A percentile compares a stretch with the other conserved stretches of the same genome.
Evolutionary conservation across 2,113 vertebrate species (phyloP).

Genomic region (Lynx canadensis): DNA sequence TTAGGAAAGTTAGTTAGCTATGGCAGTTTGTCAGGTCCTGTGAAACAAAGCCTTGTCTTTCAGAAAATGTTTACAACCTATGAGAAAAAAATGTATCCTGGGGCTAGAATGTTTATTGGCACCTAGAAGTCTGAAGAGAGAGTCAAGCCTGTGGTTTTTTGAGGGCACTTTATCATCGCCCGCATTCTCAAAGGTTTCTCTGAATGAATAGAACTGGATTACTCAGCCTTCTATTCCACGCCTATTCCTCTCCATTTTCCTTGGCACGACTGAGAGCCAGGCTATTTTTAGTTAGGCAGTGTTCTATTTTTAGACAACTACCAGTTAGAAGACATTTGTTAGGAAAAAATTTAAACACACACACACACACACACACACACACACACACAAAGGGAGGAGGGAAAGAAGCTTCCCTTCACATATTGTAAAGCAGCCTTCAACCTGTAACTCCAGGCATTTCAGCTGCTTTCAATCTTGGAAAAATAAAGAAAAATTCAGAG

Average conservation of each 20-base stretch:
- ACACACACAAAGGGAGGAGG: constrained; percentile 87
- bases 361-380: constrained; percentile 44
- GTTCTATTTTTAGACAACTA: constrained; percentile 98
- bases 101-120: constrained; percentile 93
- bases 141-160: constrained; percentile 90
- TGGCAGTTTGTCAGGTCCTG: constrained; percentile 83
- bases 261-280: constrained; percentile 91
- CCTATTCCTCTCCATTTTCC: constrained; percentile 97
- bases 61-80: constrained; percentile 87
- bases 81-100: constrained; percentile 87
- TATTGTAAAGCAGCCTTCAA: constrained; percentile 89
- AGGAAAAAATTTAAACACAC: constrained; percentile 86
- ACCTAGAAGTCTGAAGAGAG: constrained; percentile 90
- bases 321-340: constrained; percentile 95
- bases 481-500: constrained; percentile 91
- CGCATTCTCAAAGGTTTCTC: constrained; percentile 88
- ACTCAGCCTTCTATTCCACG: constrained; percentile 92
- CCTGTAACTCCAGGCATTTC: constrained; percentile 90
- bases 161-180: constrained; percentile 89
- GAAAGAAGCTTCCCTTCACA: constrained; percentile 85
- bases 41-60: constrained; percentile 90
- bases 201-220: constrained; percentile 93
- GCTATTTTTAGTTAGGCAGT: constrained; percentile 95
- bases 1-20: constrained; percentile 84
- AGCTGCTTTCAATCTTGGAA: constrained; percentile 91